These are phyloP conservation scores for Pseudomyrmex concolor DNA, from an alignment of 1,140 invertebrate species.

Conservation along the genomic window DNA sequence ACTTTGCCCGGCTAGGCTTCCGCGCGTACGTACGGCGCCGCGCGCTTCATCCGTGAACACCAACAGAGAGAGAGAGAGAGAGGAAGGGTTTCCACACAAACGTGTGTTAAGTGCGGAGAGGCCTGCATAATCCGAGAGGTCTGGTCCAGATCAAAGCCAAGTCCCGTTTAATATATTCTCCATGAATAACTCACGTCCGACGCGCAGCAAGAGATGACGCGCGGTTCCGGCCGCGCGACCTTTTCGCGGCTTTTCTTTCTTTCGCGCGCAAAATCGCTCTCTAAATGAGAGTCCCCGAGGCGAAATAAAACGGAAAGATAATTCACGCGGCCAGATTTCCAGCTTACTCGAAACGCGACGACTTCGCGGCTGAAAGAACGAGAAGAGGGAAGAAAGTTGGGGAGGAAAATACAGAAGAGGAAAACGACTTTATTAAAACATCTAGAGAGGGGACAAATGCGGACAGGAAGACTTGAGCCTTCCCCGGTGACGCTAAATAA, in stretches of 20 bases:
- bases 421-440: conserved; percentile 44
- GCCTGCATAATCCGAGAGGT: conserved; percentile 73
- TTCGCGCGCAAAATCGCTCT: background rate
- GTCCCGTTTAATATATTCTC: conserved; percentile 79
- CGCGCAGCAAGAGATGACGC: background rate
- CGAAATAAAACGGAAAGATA: conserved; percentile 26
- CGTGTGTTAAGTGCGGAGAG: conserved; percentile 59
- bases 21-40: conserved; percentile 12
- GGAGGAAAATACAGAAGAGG: background rate
- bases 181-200: conserved; percentile 74
- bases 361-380: background rate
- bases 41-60: background rate
- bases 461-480: conserved; percentile 24
- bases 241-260: conserved; percentile 8
- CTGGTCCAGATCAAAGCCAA: conserved; percentile 79
- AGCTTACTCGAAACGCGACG: background rate
- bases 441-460: conserved; percentile 20
- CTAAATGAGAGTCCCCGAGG: background rate
- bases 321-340: background rate
- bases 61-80: background rate
- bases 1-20: conserved; percentile 69
- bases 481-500: conserved; percentile 34
- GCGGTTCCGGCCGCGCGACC: conserved; percentile 18
- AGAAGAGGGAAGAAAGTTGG: background rate
- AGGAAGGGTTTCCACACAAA: too few species aligned